Evolutionary conservation across 2,113 vertebrate species (phyloP).

Genomic region (Plestiodon gilberti): DNA sequence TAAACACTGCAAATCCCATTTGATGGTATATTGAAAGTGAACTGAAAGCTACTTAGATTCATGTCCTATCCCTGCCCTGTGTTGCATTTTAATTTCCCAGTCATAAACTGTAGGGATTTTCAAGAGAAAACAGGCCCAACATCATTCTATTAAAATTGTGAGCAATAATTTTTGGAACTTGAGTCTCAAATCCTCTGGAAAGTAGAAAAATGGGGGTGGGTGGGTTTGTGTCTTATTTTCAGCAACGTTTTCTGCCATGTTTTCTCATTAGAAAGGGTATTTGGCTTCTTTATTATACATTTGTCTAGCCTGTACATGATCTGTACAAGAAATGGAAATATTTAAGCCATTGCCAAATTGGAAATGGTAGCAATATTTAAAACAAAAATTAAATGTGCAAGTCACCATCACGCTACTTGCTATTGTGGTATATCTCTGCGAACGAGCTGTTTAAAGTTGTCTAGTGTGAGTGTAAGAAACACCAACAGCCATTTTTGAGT

Average conservation of each 20-base stretch:
- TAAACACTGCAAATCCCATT: conserved; percentile 62
- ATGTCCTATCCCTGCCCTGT: not conserved
- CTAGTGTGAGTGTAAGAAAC: not conserved
- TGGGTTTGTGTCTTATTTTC: not conserved
- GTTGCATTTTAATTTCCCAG: conserved; percentile 46
- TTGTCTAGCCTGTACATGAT: not conserved
- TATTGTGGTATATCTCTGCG: not conserved
- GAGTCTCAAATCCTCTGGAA: conserved; percentile 13
- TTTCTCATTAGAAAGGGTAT: conserved; percentile 25
- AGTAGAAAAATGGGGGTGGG: not conserved
- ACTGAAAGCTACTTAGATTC: conserved; percentile 48
- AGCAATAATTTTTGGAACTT: conserved; percentile 37
- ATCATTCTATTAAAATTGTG: conserved; percentile 32
- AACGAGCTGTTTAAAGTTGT: not conserved
- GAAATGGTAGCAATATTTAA: not conserved
- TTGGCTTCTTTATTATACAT: not conserved
- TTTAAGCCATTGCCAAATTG: not conserved
- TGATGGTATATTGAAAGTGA: conserved; percentile 65
- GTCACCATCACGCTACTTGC: not conserved
- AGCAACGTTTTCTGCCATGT: not conserved
- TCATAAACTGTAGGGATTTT: conserved; percentile 24
- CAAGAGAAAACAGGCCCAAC: not conserved
- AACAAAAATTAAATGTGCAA: not conserved
- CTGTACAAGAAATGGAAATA: not conserved
- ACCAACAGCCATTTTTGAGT: not conserved